These are phyloP conservation scores for Lutjanus erythropterus DNA, from an alignment of 2,113 vertebrate species.

Conservation along the genomic window DNA sequence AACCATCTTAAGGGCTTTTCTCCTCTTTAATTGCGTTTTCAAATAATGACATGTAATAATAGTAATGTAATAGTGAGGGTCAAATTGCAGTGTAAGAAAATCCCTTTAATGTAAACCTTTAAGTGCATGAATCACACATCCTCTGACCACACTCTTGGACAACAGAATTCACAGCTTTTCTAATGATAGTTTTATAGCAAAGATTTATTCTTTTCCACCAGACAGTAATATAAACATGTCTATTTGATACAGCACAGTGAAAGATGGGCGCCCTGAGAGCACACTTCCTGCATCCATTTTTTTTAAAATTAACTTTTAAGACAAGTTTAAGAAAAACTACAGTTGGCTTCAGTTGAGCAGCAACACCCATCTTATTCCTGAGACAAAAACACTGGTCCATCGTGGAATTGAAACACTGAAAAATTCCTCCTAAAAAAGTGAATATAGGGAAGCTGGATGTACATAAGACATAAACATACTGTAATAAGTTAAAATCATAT, in stretches of 20 bases:
- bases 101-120: neutral
- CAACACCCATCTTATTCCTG: conserved; percentile 64
- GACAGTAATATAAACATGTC: conserved; percentile 65
- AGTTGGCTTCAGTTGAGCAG: conserved; percentile 41
- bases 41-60: neutral
- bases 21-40: conserved; percentile 1
- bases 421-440: neutral
- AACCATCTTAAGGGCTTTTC: neutral
- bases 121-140: conserved; percentile 15
- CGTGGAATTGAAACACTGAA: conserved; percentile 28
- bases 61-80: neutral
- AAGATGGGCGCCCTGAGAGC: conserved; percentile 48
- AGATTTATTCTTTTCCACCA: conserved; percentile 63
- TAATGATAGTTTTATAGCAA: conserved; percentile 58
- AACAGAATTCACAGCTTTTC: conserved; percentile 7
- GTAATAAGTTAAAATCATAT: conserved; percentile 49
- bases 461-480: conserved; percentile 47
- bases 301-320: conserved; percentile 45
- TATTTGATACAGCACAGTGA: conserved; percentile 56
- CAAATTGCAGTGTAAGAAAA: neutral
- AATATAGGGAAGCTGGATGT: conserved; percentile 26
- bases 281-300: conserved; percentile 14
- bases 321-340: conserved; percentile 16
- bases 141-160: neutral
- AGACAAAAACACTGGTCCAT: conserved; percentile 63